Evolutionary conservation across 37 sponge, comb jelly and placozoan genomes (phyloP).

Genomic region (Beroe forskalii): DNA sequence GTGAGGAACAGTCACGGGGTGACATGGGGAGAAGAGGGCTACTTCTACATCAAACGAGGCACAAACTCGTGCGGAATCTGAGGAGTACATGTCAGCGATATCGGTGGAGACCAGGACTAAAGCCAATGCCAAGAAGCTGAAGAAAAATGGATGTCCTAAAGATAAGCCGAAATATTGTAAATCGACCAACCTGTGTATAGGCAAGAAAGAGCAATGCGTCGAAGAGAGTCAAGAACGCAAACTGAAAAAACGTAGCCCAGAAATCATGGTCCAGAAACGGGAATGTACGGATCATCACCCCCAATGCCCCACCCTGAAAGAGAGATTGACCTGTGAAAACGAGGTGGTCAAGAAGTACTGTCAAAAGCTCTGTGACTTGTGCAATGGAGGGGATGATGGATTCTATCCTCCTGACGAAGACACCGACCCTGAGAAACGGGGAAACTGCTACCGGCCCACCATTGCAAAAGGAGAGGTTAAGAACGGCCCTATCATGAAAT

Average conservation of each 20-base stretch:
- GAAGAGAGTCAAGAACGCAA: not conserved
- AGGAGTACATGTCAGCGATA: conserved; percentile 14
- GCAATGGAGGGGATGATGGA: not conserved
- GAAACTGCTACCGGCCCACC: not conserved
- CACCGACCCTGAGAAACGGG: no score
- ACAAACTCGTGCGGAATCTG: conserved; percentile 45
- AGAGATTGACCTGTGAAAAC: not conserved
- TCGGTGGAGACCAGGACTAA: not conserved
- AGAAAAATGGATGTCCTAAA: not conserved
- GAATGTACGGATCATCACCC: not conserved
- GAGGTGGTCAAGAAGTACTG: not conserved
- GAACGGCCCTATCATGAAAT: not conserved
- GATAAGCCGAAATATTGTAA: not conserved
- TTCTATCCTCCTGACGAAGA: not conserved
- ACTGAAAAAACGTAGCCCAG: not conserved
- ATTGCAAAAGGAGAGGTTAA: not conserved
- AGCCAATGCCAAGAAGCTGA: not conserved
- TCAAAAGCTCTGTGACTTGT: no score
- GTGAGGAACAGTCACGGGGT: conserved; percentile 49
- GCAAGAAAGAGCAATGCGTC: not conserved
- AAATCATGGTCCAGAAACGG: not conserved
- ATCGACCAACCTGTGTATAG: not conserved
- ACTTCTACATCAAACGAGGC: conserved; percentile 6
- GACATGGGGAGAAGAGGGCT: conserved; percentile 43
- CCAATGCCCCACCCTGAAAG: not conserved